phyloP scores from a whole-genome alignment of 1,140 invertebrate genomes.

The Aphelenchoides avenae region DNA sequence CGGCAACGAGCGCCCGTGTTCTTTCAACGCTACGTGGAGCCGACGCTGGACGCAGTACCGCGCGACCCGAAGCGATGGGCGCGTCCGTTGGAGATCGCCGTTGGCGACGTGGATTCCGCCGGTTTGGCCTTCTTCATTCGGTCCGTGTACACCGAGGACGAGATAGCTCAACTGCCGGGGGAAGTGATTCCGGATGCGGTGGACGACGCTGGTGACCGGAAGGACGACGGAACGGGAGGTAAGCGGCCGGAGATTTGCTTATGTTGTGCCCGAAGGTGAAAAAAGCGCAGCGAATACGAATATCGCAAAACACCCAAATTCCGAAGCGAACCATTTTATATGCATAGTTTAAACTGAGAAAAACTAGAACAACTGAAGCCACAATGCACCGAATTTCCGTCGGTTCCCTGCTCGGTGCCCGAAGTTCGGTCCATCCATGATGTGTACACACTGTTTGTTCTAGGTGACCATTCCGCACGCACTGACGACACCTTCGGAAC shows the following conservation, averaged over 20 bases:
- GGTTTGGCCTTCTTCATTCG: slow-evolving; percentile 55
- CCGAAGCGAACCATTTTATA: too few relatives aligned
- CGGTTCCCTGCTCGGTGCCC: too few relatives aligned
- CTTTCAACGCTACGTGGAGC: slow-evolving; percentile 53
- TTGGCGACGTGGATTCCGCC: slow-evolving; percentile 53
- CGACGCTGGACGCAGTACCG: slow-evolving; percentile 43
- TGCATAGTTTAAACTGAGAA: too few relatives aligned
- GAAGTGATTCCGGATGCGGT: slow-evolving; percentile 2
- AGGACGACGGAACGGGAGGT: too few relatives aligned
- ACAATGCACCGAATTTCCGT: too few relatives aligned
- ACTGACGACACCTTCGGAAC: too few relatives aligned
- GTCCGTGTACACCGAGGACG: slow-evolving; percentile 58
- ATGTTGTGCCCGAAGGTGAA: not conserved
- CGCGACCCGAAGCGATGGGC: slow-evolving; percentile 21
- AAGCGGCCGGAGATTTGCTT: not conserved
- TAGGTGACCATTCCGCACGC: too few relatives aligned
- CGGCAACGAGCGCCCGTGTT: slow-evolving; percentile 49
- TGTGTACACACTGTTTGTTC: too few relatives aligned
- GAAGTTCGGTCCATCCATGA: too few relatives aligned
- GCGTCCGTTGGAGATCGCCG: slow-evolving; percentile 46
- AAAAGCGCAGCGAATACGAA: not conserved
- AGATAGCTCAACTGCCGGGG: slow-evolving; percentile 32
- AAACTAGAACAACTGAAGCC: too few relatives aligned
- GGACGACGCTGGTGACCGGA: too few relatives aligned
- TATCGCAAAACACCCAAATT: too few relatives aligned